Conservation (phyloP, 2,888 invertebrate genomes). For the Amphiduros pacificus region DNA sequence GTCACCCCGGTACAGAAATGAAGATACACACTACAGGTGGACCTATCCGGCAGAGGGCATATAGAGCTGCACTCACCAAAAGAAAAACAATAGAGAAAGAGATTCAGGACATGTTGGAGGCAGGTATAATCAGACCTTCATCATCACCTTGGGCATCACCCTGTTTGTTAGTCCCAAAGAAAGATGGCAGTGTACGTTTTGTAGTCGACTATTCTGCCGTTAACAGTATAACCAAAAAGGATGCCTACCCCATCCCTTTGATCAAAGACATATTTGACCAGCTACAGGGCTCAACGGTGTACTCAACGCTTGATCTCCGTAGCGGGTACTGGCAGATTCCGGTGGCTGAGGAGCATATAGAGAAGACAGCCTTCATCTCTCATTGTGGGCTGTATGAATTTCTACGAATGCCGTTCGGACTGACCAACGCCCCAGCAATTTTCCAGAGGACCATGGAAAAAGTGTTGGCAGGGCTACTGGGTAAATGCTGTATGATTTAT, state of each 20-base stretch:
- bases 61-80: conserved; percentile 1
- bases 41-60: conserved; percentile 4
- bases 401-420: conserved; percentile 20
- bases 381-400: conserved; percentile 25
- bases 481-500: conserved; percentile 15
- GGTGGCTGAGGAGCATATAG: conserved; percentile 7
- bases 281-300: conserved; percentile 16
- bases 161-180: conserved; percentile 10
- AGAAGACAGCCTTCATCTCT: conserved; percentile 25
- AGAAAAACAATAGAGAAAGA: neutral
- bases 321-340: conserved; percentile 32
- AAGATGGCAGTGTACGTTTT: neutral
- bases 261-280: conserved; percentile 25
- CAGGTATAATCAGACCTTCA: conserved; percentile 1
- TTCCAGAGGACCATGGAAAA: conserved; percentile 23
- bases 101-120: conserved; percentile 2
- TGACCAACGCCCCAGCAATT: conserved; percentile 9
- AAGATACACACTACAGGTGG: too few relatives aligned
- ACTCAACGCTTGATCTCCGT: conserved; percentile 29
- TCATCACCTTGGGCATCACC: conserved; percentile 10
- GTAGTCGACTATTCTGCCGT: conserved; percentile 8
- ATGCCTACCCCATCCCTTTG: conserved; percentile 17
- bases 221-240: conserved; percentile 12
- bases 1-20: too few relatives aligned
- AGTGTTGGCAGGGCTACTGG: conserved; percentile 3